Evolutionary conservation across 2,888 invertebrate species (phyloP).

Genomic region (Autographa gamma): DNA sequence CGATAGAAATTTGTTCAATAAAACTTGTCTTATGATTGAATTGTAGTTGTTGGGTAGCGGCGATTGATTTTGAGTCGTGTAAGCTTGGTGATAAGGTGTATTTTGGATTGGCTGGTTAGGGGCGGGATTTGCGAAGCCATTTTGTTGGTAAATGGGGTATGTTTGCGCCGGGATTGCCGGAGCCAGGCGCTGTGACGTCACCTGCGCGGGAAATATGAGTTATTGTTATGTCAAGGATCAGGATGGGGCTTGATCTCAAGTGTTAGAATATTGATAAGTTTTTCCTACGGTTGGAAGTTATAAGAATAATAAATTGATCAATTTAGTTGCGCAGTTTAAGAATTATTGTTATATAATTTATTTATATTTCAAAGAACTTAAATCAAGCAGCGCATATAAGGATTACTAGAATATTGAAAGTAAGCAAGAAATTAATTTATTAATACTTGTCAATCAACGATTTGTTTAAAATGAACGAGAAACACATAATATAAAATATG

Average conservation of each 20-base stretch:
- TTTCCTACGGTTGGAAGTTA: neutral
- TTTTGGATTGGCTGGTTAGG: slow-evolving; percentile 54
- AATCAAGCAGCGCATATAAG: too few species aligned
- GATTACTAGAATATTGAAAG: too few species aligned
- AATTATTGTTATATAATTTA: too few species aligned
- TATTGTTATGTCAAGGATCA: slow-evolving; percentile 20
- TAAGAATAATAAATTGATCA: slow-evolving; percentile 17
- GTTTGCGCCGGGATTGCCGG: slow-evolving; percentile 56
- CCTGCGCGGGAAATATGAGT: slow-evolving; percentile 65
- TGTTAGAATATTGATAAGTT: too few species aligned
- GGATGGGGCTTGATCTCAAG: neutral
- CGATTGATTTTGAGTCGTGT: slow-evolving; percentile 58
- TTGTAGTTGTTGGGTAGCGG: slow-evolving; percentile 44
- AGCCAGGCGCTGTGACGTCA: slow-evolving; percentile 65
- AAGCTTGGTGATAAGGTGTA: slow-evolving; percentile 57
- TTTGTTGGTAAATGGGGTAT: slow-evolving; percentile 55
- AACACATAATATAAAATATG: too few species aligned
- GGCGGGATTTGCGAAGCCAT: slow-evolving; percentile 43
- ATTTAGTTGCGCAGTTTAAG: too few species aligned
- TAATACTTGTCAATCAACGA: too few species aligned
- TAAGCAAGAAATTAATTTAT: too few species aligned
- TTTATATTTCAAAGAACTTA: too few species aligned
- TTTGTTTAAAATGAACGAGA: too few species aligned
- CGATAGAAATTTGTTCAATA: slow-evolving; percentile 64
- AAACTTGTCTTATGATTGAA: slow-evolving; percentile 59